Percentiles rank a stretch among this genome's conserved stretches.
Conservation (phyloP, 2,888 invertebrate genomes). For the Maniola hyperantus region DNA sequence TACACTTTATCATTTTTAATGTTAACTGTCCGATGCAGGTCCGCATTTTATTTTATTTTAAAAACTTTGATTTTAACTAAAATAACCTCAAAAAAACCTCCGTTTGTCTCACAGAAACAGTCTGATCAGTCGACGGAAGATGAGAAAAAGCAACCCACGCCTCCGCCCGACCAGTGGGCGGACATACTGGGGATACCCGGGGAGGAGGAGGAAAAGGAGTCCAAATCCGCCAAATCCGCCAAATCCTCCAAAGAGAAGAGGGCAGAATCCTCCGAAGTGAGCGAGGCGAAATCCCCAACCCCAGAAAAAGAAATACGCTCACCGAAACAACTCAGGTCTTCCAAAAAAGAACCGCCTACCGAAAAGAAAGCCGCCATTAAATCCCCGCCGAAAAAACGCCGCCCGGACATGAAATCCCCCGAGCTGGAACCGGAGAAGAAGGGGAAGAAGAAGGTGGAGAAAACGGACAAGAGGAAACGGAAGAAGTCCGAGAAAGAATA, state of each 20-base stretch:
- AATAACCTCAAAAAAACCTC: constrained; percentile 30
- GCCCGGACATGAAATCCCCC: constrained; percentile 53
- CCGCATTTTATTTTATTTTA: constrained; percentile 43
- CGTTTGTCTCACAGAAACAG: constrained; percentile 49
- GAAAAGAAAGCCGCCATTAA: constrained; percentile 61
- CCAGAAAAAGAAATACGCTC: constrained; percentile 57
- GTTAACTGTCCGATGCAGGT: constrained; percentile 68
- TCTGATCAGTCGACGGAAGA: constrained; percentile 55
- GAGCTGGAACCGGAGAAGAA: constrained; percentile 56
- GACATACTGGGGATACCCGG: constrained; percentile 76
- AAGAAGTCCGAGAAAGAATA: constrained; percentile 76
- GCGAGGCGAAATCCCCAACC: constrained; percentile 44
- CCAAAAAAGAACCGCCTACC: constrained; percentile 58
- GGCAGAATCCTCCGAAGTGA: constrained; percentile 42
- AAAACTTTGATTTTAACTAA: neutral
- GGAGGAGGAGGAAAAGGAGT: constrained; percentile 48
- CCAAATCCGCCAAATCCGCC: constrained; percentile 41
- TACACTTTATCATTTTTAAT: too few species aligned
- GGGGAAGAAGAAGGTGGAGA: constrained; percentile 49
- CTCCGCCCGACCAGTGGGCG: constrained; percentile 77
- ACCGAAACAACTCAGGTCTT: constrained; percentile 66
- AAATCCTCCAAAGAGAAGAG: constrained; percentile 41
- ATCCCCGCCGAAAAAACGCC: constrained; percentile 66
- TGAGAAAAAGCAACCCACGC: constrained; percentile 71
- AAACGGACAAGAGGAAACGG: constrained; percentile 52